Evolutionary conservation across 1,140 invertebrate species (phyloP).

Genomic region (Metopolophium dirhodum): DNA sequence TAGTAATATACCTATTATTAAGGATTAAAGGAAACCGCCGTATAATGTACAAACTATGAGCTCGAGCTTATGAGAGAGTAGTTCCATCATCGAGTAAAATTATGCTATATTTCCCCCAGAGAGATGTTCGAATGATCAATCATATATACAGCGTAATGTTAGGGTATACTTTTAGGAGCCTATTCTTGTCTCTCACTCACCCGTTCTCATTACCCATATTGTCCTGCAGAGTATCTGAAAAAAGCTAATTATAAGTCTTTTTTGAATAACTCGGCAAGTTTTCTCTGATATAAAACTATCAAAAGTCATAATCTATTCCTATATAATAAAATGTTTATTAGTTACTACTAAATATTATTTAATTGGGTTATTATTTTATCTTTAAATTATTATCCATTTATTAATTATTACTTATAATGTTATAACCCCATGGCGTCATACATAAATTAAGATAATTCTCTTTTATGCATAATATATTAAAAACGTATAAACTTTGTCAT

Average conservation of each 20-base stretch:
- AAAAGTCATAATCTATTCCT: neutral
- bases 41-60: no score
- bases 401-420: neutral
- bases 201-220: neutral
- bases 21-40: no score
- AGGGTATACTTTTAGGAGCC: no score
- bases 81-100: no score
- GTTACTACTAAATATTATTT: neutral
- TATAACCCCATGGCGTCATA: neutral
- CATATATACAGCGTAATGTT: no score
- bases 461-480: neutral
- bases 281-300: neutral
- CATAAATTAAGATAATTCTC: neutral
- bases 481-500: neutral
- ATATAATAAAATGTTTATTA: neutral
- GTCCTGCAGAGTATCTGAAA: neutral
- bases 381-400: neutral
- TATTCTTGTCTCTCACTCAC: no score
- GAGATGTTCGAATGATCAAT: no score
- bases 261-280: neutral
- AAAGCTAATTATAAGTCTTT: neutral
- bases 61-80: no score
- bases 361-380: neutral
- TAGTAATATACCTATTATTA: no score
- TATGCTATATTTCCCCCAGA: no score